Conservation (phyloP, 2,888 invertebrate species). For the Thumatha senex region DNA sequence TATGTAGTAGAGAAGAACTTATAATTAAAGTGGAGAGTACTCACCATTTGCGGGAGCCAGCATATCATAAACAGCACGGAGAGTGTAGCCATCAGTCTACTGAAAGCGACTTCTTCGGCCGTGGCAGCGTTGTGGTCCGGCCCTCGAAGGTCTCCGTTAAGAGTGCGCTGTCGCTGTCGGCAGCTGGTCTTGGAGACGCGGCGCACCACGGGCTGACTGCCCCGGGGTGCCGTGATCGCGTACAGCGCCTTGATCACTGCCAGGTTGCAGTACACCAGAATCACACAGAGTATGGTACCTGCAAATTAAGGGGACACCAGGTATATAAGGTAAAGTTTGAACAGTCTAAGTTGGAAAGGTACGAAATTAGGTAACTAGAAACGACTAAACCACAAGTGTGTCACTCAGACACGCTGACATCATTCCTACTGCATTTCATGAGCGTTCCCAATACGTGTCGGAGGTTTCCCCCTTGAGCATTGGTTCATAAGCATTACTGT, state of each 20-base stretch:
- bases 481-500: no score
- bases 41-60: slow-evolving; percentile 95
- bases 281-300: slow-evolving; percentile 88
- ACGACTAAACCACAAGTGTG: not conserved
- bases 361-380: no score
- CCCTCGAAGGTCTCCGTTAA: slow-evolving; percentile 49
- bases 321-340: no score
- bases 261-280: slow-evolving; percentile 92
- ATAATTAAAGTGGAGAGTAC: no score
- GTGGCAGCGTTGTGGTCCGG: slow-evolving; percentile 82
- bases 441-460: no score
- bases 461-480: no score
- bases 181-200: slow-evolving; percentile 70
- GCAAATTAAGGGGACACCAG: slow-evolving; percentile 10
- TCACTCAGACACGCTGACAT: not conserved
- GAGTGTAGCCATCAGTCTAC: slow-evolving; percentile 91
- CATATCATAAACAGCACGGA: slow-evolving; percentile 92
- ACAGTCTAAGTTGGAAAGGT: no score
- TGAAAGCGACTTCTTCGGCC: slow-evolving; percentile 93
- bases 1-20: no score
- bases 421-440: no score
- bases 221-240: slow-evolving; percentile 75
- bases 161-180: slow-evolving; percentile 47
- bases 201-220: slow-evolving; percentile 58
- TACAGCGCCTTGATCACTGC: slow-evolving; percentile 91